Percentiles rank a stretch among this genome's conserved stretches.
phyloP scores from a whole-genome alignment of 2,888 invertebrate genomes.

The Morpho helenor region DNA sequence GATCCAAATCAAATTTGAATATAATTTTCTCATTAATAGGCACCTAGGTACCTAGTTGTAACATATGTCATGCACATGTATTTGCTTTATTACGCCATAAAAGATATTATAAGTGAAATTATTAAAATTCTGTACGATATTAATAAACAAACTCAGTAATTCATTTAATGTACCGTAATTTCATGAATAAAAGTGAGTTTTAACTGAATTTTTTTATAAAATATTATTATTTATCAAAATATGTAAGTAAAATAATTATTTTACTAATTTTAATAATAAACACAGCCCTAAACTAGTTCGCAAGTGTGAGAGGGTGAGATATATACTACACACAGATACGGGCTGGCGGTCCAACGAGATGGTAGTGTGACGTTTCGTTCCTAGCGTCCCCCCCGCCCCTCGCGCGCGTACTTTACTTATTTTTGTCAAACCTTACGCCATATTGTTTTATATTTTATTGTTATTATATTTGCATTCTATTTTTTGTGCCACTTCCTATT shows the following conservation, averaged over 20 bases:
- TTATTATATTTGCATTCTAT: slow-evolving; percentile 29
- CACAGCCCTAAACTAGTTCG: slow-evolving; percentile 51
- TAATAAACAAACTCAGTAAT: too few relatives aligned
- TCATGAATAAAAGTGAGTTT: too few relatives aligned
- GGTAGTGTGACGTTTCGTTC: slow-evolving; percentile 47
- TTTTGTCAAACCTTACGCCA: slow-evolving; percentile 64
- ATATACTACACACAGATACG: slow-evolving; percentile 59
- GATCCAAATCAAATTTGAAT: too few relatives aligned
- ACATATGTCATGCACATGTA: too few relatives aligned
- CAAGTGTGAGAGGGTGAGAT: slow-evolving; percentile 66
- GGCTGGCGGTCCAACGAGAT: slow-evolving; percentile 51
- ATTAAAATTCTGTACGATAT: too few relatives aligned
- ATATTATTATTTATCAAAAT: not conserved
- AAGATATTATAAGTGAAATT: too few relatives aligned
- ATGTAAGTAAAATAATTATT: not conserved
- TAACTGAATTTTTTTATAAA: too few relatives aligned
- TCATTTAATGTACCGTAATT: too few relatives aligned
- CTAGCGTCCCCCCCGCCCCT: slow-evolving; percentile 48
- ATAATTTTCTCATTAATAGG: too few relatives aligned
- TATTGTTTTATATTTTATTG: slow-evolving; percentile 50
- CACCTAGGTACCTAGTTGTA: too few relatives aligned
- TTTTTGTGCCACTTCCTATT: slow-evolving; percentile 6
- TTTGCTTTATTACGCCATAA: too few relatives aligned
- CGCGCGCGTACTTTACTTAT: slow-evolving; percentile 42
- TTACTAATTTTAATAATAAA: slow-evolving; percentile 14